These are phyloP conservation scores for Sphaerophoria rueppellii DNA, from an alignment of 2,888 invertebrate genomes.

Conservation along the genomic window DNA sequence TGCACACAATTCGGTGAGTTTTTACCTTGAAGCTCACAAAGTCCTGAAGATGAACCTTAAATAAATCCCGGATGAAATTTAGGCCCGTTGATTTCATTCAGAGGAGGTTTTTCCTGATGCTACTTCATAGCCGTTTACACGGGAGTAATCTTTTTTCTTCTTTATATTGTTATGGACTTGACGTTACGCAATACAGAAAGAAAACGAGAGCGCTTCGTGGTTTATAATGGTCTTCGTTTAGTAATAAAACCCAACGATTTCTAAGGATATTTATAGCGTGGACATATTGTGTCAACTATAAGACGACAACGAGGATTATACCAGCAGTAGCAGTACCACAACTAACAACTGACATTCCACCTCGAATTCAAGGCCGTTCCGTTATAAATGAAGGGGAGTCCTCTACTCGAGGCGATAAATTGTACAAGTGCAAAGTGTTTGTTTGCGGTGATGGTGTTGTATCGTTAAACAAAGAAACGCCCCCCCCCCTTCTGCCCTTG, in stretches of 20 bases:
- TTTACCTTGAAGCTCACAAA: constrained; percentile 21
- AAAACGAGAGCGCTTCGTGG: background rate
- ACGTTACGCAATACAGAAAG: constrained; percentile 13
- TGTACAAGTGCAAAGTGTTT: constrained; percentile 70
- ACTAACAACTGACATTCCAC: background rate
- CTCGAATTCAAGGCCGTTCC: background rate
- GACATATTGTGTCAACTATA: constrained; percentile 71
- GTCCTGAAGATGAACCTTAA: constrained; percentile 54
- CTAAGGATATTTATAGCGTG: constrained; percentile 67
- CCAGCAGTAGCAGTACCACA: constrained; percentile 4
- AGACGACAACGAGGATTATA: constrained; percentile 37
- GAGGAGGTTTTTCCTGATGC: constrained; percentile 36
- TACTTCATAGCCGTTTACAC: constrained; percentile 52
- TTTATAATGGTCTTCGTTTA: constrained; percentile 25
- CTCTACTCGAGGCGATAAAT: constrained; percentile 56
- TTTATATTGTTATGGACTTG: constrained; percentile 34
- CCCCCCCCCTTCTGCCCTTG: constrained; percentile 11
- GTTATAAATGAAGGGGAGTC: background rate
- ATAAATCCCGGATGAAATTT: constrained; percentile 71
- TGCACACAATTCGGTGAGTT: constrained; percentile 55
- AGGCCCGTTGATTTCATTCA: constrained; percentile 51
- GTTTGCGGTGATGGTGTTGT: constrained; percentile 61
- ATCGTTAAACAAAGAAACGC: constrained; percentile 59
- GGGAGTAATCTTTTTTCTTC: constrained; percentile 37
- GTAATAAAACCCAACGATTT: constrained; percentile 58